phyloP scores from a whole-genome alignment of 2,113 vertebrate species.

The Cardinalis cardinalis region DNA sequence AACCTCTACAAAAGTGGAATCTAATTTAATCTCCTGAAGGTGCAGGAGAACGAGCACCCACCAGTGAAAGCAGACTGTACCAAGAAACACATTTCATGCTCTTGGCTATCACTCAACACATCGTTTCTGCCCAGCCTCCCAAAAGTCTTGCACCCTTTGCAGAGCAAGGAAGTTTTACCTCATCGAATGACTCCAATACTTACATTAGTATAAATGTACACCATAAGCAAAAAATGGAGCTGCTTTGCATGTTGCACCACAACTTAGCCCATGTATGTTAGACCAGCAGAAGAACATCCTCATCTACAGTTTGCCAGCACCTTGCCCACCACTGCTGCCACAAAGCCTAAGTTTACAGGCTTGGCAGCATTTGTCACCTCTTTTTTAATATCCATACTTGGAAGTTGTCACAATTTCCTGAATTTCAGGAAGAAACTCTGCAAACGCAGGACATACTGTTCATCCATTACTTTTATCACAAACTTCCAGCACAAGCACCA shows the following conservation, averaged over 20 bases:
- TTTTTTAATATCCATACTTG: not conserved
- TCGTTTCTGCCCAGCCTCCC: not conserved
- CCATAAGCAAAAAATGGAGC: not conserved
- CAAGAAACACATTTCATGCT: accelerated
- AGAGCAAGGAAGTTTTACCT: not conserved
- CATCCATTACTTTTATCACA: not conserved
- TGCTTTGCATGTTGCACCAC: not conserved
- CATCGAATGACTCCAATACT: accelerated
- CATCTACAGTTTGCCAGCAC: not conserved
- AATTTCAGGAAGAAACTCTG: not conserved
- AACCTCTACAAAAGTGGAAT: not conserved
- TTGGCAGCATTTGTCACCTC: not conserved
- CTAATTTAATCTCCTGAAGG: not conserved
- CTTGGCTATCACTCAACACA: not conserved
- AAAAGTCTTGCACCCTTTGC: not conserved
- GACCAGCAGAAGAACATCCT: not conserved
- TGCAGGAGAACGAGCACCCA: not conserved
- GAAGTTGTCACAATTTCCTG: not conserved
- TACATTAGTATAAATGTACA: not conserved
- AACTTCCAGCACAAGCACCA: not conserved
- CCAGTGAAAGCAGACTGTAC: not conserved
- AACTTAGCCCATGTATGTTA: accelerated
- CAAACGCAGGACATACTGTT: not conserved
- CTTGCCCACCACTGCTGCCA: not conserved
- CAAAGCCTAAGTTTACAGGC: not conserved